Evolutionary conservation across 2,888 invertebrate species (phyloP), one percentile per base, ranked within the genome.

Genomic region (Euplagia quadripunctaria): DNA sequence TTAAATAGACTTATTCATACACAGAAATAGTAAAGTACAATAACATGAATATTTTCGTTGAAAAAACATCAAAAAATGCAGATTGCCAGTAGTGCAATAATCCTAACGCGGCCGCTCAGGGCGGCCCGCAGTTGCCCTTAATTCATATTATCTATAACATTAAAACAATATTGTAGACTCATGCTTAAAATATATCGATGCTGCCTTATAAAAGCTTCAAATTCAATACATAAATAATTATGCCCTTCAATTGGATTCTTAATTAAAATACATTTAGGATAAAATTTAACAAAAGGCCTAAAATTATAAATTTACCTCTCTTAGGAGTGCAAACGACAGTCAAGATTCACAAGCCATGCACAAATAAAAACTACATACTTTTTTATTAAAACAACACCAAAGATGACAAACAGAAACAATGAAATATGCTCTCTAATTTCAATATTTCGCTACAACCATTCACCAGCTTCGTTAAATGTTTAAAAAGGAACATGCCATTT

Each of bases 61-160:
- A 95, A 95, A 95, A 95, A 94, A 93, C 91, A 92, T 95, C 94
- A 94, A 95, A 95, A 95, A 95, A 92, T 90, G 89, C 88, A 91
- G 90, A 93, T 91, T 90, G 89, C 89, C 88, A 89, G 91, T 90
- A 85, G 87, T 89, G 92, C 92, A 90, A 91, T 89, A 88, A 89
- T 86, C 86, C 89, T 89, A 88, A 76, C 72, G 85, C 85, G 80
- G 78, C 79, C 82, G 70, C 72, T 41, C 79, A 58, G 71, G 68
- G 76, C 81, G 80, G 83, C 86, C 85, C 84, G 82, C 86, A 79
- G 85, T 92, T 94, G 90, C 91, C 87, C 94, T 94, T 94, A 94
- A 89, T 93, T 93, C 94, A 94, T 94, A 93, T 87, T 87, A 84
- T 84, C 82, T 81, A 85, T 87, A 88, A 90, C 89, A 89, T 90